Evolutionary conservation across 2,888 invertebrate genomes (phyloP).

Genomic region (Omphaloscelis lunosa): DNA sequence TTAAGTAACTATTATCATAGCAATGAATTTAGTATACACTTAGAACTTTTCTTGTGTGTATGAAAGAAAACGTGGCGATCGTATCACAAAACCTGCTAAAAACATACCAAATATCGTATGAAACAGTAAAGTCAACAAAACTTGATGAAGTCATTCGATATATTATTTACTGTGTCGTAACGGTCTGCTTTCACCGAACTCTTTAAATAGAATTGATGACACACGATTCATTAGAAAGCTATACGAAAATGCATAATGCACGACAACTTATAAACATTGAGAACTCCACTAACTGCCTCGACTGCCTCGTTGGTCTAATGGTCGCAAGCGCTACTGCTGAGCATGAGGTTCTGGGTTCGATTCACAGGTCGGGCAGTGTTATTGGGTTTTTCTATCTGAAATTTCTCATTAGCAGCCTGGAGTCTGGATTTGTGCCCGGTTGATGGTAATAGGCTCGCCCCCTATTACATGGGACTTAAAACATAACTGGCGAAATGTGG

Average conservation of each 20-base stretch:
- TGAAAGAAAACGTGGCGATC: not conserved
- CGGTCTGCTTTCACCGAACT: slow-evolving; percentile 72
- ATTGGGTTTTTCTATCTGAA: no score
- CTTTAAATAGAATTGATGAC: slow-evolving; percentile 74
- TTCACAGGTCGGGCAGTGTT: no score
- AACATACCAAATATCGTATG: not conserved
- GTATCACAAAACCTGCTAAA: not conserved
- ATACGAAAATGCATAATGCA: slow-evolving; percentile 55
- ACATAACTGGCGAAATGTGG: no score
- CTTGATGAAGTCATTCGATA: slow-evolving; percentile 38
- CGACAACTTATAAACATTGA: not conserved
- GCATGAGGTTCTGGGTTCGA: no score
- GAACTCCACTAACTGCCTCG: not conserved
- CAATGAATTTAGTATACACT: not conserved
- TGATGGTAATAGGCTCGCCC: no score
- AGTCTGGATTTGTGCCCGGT: no score
- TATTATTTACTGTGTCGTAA: slow-evolving; percentile 67
- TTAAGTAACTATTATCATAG: not conserved
- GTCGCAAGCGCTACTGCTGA: no score
- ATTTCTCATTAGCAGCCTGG: no score
- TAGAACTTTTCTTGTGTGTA: not conserved
- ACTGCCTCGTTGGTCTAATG: no score
- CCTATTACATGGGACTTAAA: no score
- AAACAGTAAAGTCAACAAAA: slow-evolving; percentile 25
- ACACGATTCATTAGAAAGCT: slow-evolving; percentile 74